Evolutionary conservation across 2,888 invertebrate species (phyloP), one percentile per base, ranked within the genome.

Genomic region (Epiblema foenella): DNA sequence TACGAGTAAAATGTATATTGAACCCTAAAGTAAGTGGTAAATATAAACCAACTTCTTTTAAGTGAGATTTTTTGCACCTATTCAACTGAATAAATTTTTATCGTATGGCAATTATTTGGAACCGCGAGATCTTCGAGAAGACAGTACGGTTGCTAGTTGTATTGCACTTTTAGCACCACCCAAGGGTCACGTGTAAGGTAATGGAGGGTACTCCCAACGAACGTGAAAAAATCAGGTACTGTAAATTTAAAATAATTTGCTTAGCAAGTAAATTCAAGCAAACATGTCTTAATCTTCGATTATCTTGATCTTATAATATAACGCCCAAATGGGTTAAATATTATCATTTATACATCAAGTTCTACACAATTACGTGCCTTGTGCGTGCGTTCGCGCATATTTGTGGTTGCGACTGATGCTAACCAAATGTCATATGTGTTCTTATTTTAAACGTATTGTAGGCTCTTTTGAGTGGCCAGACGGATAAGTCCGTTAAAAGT

Each of bases 341-440:
- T 33, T 37, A 51, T 37, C 51, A 52, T 52, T 33, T 51, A n/a
- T 39, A 51, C 52, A 52, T 52, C 37, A 52, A 62, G 49, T 10
- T 51, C 52, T 54, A 54, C 52, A 52, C 52, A 51, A 37, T 18
- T 52, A 64, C 64, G 64, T 54, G 63, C 51, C 37, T 64, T 9
- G 51, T n/a, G 39, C 64, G 64, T 24, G 17, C 54, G 64, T 54
- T 39, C 11, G 39, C 64, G 64, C 64, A 54, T 64, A 39, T 54
- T 64, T 64, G 64, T 17, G 52, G 39, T 64, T n/a, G 11, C 24
- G 15, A 37, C 1, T 3, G 29, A 56, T 15, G 15, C 15, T 37
- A 20, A 20, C 37, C n/a, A n/a, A 39, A 54, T n/a, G 52, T 54
- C 54, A 5, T 54, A 64, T 52, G 49, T 62, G 62, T 1, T 12